Evolutionary conservation across 2,797 vertebrate species (phyloP).

Genomic region (Acrossocheilus wenchowensis): DNA sequence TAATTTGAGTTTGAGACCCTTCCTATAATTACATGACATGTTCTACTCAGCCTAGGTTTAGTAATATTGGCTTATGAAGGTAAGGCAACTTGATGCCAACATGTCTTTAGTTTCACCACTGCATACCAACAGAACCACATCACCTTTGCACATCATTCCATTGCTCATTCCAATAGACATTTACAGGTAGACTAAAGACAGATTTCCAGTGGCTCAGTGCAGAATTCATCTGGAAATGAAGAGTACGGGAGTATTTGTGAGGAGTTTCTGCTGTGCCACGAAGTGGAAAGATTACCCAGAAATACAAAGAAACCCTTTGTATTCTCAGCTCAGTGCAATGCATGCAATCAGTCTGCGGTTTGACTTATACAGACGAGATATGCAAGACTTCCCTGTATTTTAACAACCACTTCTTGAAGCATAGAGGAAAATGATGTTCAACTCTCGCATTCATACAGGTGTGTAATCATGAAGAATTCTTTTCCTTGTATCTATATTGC

Average conservation of each 20-base stretch:
- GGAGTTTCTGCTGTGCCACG: neutral
- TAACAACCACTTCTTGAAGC: conserved; percentile 36
- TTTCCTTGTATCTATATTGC: conserved; percentile 25
- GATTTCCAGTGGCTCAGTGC: conserved; percentile 3
- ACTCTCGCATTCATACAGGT: conserved; percentile 35
- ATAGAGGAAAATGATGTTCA: conserved; percentile 39
- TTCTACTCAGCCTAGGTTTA: conserved; percentile 71
- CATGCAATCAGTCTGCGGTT: neutral
- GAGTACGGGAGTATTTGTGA: conserved; percentile 1
- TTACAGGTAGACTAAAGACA: conserved; percentile 27
- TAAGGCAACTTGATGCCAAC: conserved; percentile 56
- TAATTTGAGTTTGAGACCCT: conserved; percentile 21
- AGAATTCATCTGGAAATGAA: conserved; percentile 30
- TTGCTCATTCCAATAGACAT: neutral
- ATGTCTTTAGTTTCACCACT: neutral
- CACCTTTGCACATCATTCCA: conserved; percentile 14
- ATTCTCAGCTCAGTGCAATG: neutral
- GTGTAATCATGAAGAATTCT: conserved; percentile 49
- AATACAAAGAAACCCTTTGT: conserved; percentile 21
- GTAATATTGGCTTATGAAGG: conserved; percentile 72
- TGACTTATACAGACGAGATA: neutral
- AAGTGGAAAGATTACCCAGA: conserved; percentile 18
- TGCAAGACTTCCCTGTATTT: conserved; percentile 30
- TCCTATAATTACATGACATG: conserved; percentile 55
- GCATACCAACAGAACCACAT: conserved; percentile 3